phyloP scores from a whole-genome alignment of 1,140 invertebrate genomes.

The Drosophila pandora region DNA sequence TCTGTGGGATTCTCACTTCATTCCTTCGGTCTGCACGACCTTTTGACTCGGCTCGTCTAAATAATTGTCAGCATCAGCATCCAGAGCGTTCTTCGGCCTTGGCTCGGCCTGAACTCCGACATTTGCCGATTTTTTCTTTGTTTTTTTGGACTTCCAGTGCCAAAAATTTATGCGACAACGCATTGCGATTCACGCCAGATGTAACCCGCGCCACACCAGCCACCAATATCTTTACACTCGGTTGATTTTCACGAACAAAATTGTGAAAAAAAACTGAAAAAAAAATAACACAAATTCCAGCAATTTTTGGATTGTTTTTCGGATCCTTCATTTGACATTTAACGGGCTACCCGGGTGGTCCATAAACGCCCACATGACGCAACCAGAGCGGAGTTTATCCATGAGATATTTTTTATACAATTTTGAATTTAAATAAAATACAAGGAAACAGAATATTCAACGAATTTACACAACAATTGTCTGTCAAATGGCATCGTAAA shows the following conservation, averaged over 20 bases:
- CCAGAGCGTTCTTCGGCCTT: slow-evolving; percentile 8
- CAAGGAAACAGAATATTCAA: background rate
- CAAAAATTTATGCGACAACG: slow-evolving; percentile 53
- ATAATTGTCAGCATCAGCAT: slow-evolving; percentile 23
- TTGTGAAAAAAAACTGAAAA: background rate
- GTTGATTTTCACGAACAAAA: slow-evolving; percentile 30
- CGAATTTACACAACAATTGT: slow-evolving; percentile 48
- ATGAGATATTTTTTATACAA: background rate
- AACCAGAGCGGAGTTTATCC: background rate
- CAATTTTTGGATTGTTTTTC: slow-evolving; percentile 10
- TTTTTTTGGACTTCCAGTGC: slow-evolving; percentile 19
- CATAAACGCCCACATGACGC: slow-evolving; percentile 28
- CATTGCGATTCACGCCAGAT: slow-evolving; percentile 51
- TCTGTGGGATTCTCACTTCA: background rate
- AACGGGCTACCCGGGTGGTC: background rate
- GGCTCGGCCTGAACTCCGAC: slow-evolving; percentile 37
- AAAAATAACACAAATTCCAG: slow-evolving; percentile 18
- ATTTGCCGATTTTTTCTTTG: slow-evolving; percentile 23
- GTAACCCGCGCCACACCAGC: slow-evolving; percentile 32
- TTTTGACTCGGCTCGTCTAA: slow-evolving; percentile 11
- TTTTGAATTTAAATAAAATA: background rate
- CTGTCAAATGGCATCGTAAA: slow-evolving; percentile 33
- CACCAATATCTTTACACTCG: slow-evolving; percentile 51
- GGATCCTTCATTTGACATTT: slow-evolving; percentile 24
- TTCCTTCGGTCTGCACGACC: slow-evolving; percentile 13